These are phyloP conservation scores for Varecia variegata DNA, from an alignment of 2,797 vertebrate genomes.

Conservation along the genomic window DNA sequence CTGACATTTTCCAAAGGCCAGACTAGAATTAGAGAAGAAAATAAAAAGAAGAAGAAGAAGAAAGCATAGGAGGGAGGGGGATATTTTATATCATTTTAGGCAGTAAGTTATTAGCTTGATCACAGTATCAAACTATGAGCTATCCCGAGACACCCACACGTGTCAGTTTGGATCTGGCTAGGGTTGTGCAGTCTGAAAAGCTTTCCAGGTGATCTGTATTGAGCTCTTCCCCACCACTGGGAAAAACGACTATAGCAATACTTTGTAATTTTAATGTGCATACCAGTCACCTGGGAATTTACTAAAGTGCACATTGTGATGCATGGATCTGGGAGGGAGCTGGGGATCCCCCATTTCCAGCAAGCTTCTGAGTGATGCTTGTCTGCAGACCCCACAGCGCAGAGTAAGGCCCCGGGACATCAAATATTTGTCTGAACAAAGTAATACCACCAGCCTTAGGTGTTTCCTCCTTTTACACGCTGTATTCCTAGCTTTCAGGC, in stretches of 20 bases:
- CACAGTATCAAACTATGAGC: neutral
- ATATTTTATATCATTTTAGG: neutral
- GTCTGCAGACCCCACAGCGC: neutral
- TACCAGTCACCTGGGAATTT: neutral
- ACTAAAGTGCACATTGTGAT: neutral
- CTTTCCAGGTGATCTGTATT: neutral
- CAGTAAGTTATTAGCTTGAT: neutral
- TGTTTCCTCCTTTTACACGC: neutral
- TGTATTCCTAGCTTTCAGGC: neutral
- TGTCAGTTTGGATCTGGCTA: neutral
- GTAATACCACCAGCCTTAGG: neutral
- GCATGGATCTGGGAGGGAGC: neutral
- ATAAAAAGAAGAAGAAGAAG: neutral
- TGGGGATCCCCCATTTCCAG: neutral
- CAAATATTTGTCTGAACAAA: neutral
- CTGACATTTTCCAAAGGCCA: neutral
- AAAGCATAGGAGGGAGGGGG: neutral
- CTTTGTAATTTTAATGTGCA: neutral
- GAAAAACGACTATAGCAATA: neutral
- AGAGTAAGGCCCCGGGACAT: neutral
- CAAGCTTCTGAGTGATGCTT: neutral
- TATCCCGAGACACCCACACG: neutral
- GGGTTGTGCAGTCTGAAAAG: neutral
- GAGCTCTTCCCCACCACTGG: neutral
- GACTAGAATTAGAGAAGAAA: neutral